phyloP scores from a whole-genome alignment of 1,140 invertebrate genomes.

The Nebria ingens region DNA sequence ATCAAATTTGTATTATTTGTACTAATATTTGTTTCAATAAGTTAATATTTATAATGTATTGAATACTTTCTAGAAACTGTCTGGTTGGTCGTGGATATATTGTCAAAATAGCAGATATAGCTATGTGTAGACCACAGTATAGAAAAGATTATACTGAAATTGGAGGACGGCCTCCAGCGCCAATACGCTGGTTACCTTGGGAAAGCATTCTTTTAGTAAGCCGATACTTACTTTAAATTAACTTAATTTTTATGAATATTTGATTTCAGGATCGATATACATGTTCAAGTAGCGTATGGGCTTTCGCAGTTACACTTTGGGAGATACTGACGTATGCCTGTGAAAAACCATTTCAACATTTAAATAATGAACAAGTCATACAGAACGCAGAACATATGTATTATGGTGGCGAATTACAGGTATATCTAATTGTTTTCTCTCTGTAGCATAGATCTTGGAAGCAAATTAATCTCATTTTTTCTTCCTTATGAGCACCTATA shows the following conservation, averaged over 20 bases:
- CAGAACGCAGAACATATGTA: slow-evolving; percentile 61
- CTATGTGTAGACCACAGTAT: slow-evolving; percentile 75
- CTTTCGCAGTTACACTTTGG: slow-evolving; percentile 61
- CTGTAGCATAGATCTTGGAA: neutral
- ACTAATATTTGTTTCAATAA: neutral
- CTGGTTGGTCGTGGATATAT: slow-evolving; percentile 68
- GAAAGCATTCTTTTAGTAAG: slow-evolving; percentile 68
- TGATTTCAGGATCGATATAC: slow-evolving; percentile 51
- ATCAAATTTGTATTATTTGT: neutral
- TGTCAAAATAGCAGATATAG: slow-evolving; percentile 82
- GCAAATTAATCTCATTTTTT: neutral
- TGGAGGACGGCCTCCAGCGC: slow-evolving; percentile 67
- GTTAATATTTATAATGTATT: neutral
- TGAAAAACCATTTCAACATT: slow-evolving; percentile 57
- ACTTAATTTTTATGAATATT: slow-evolving; percentile 14
- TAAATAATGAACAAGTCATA: slow-evolving; percentile 64
- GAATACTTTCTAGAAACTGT: slow-evolving; percentile 58
- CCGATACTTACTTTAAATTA: slow-evolving; percentile 17
- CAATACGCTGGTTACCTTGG: slow-evolving; percentile 84
- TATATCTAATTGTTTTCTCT: too few species aligned
- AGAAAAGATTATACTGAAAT: slow-evolving; percentile 73
- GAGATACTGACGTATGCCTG: slow-evolving; percentile 65
- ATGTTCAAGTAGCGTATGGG: slow-evolving; percentile 53
- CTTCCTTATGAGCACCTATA: neutral
- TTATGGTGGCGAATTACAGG: slow-evolving; percentile 51